Conservation (phyloP, 2,888 invertebrate genomes). For the Buathra laborator region DNA sequence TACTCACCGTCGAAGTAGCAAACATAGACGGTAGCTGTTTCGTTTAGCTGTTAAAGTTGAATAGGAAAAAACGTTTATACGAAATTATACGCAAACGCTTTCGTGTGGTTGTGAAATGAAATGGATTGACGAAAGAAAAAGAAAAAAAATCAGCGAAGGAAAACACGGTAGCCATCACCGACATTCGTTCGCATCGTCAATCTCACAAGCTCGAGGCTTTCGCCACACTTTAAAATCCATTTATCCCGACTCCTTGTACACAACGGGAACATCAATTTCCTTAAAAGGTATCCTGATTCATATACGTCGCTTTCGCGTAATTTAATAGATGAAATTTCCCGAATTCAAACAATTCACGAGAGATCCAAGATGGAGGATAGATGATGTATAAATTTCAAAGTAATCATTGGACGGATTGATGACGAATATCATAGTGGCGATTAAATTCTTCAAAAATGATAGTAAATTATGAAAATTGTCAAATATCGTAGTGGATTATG, state of each 20-base stretch:
- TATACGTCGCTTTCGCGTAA: conserved; percentile 23
- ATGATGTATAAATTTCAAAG: not conserved
- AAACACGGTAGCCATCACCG: not conserved
- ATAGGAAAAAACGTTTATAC: conserved; percentile 20
- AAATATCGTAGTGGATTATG: no score
- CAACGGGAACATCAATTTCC: conserved; percentile 47
- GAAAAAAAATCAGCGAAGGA: not conserved
- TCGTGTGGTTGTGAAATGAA: conserved; percentile 1
- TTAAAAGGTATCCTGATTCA: conserved; percentile 58
- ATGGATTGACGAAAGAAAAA: not conserved
- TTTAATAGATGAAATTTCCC: not conserved
- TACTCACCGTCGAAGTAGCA: conserved; percentile 32
- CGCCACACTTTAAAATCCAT: conserved; percentile 54
- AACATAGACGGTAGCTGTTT: not conserved
- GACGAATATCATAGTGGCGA: no score
- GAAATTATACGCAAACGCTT: conserved; percentile 53
- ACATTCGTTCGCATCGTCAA: not conserved
- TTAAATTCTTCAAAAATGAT: no score
- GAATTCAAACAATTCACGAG: no score
- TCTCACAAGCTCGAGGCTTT: not conserved
- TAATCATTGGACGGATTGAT: not conserved
- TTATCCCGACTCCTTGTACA: conserved; percentile 18
- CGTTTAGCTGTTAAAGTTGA: not conserved
- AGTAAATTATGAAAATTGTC: no score
- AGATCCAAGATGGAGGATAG: no score